Base-by-base conservation (phyloP, 2,888 invertebrate genomes). In the Andrena haemorrhoa region DNA sequence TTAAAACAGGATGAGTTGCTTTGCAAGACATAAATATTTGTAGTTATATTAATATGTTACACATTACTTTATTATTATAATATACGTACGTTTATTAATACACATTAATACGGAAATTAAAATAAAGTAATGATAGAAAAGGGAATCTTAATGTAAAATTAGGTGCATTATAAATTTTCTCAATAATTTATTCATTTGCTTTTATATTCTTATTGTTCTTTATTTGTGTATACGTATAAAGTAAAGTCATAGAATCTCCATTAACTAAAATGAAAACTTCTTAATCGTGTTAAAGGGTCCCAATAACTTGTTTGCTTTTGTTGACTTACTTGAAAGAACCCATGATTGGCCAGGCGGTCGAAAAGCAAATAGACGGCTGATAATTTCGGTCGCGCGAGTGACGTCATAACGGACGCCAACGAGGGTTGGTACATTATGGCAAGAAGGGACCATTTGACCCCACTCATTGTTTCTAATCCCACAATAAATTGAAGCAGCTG, bases 401-500 rank as follows among this genome's bases (percentile, higher is more conserved):
- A 91, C 91, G 89, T 89, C 89, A 89, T 83, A 81, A 79, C 83
- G 89, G 88, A 89, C 89, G 89, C 79, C 85, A 86, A 81, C 86
- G 90, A 90, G 92, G 91, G 90, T 90, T 90, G 91, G 81, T 84
- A 89, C 90, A 88, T 90, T 91, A 91, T 86, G 89, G 90, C 91
- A 90, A 92, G 91, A 91, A 93, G 92, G 92, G 91, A 91, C 92
- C 92, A 92, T 92, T 93, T 93, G 92, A 93, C 93, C 92, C 92
- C 92, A 90, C 92, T 93, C 92, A 93, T 93, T 93, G 92, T 93
- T 93, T 93, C 92, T 93, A 93, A 93, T 93, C 92, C 92, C 92
- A 93, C 92, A 93, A 93, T 93, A 93, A 93, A 93, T 93, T 93
- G 93, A 93, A 91, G 93, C 93, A 93, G 93, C 92, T 93, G 93